phyloP scores from a whole-genome alignment of 2,797 vertebrate species.

The Sebastiscus tertius region DNA sequence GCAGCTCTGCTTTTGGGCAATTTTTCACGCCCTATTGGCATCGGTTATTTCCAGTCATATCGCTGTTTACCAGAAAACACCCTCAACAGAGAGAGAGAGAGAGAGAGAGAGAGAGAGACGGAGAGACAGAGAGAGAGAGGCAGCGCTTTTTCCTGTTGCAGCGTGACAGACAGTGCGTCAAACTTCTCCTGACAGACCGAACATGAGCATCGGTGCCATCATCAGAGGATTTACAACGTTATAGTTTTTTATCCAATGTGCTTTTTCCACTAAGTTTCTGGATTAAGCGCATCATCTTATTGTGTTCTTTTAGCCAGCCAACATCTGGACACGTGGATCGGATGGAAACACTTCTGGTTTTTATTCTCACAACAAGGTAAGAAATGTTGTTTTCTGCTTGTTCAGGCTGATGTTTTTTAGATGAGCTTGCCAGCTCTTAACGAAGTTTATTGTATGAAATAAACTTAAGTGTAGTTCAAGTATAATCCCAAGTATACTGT shows the following conservation, averaged over 20 bases:
- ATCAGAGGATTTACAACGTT: background rate
- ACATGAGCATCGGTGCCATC: background rate
- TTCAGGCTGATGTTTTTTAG: background rate
- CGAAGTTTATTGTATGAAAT: too few species aligned
- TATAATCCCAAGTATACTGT: too few species aligned
- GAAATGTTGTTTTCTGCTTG: background rate
- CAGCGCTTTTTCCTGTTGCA: slow-evolving; percentile 15
- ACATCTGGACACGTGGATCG: background rate
- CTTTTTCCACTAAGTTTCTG: background rate
- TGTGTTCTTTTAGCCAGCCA: background rate
- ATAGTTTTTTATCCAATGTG: background rate
- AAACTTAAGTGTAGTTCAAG: too few species aligned
- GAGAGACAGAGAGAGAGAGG: background rate
- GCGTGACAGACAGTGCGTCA: background rate
- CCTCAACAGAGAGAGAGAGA: background rate
- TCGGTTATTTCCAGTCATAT: slow-evolving; percentile 2
- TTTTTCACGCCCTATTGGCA: background rate
- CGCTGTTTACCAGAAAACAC: background rate
- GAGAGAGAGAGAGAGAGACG: too few species aligned
- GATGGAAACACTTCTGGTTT: background rate
- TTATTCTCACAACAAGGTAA: slow-evolving; percentile 21
- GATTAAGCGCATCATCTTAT: background rate
- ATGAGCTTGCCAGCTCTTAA: too few species aligned
- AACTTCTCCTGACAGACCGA: background rate
- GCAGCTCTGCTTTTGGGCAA: too few species aligned